These are phyloP conservation scores for Datnioides undecimradiatus DNA, from an alignment of 2,113 vertebrate species.

Conservation along the genomic window DNA sequence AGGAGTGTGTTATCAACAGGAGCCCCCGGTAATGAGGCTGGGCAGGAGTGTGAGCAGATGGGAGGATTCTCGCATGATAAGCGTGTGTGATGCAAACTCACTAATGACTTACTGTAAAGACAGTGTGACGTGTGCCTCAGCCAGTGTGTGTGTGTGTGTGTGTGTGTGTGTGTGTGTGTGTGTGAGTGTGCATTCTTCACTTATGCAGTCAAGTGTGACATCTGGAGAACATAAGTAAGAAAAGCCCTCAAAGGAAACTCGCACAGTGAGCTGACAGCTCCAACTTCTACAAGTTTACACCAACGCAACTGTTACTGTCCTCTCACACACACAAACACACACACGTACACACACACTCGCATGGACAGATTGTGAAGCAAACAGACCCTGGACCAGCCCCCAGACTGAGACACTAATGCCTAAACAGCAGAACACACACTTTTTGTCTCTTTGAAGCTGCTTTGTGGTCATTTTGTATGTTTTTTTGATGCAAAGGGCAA, in stretches of 20 bases:
- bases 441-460: no score
- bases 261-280: slow-evolving; percentile 20
- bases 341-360: slow-evolving; percentile 2
- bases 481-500: no score
- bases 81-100: slow-evolving; percentile 61
- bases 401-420: background rate
- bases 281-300: slow-evolving; percentile 20
- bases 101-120: slow-evolving; percentile 63
- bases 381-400: background rate
- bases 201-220: slow-evolving; percentile 56
- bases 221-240: slow-evolving; percentile 52
- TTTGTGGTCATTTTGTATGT: background rate
- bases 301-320: background rate
- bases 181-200: slow-evolving; percentile 14
- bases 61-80: slow-evolving; percentile 63
- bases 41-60: slow-evolving; percentile 63
- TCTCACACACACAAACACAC: background rate
- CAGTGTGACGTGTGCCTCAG: slow-evolving; percentile 40
- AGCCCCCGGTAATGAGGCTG: slow-evolving; percentile 62
- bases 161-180: slow-evolving; percentile 27
- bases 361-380: background rate
- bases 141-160: background rate
- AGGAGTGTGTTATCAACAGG: slow-evolving; percentile 53
- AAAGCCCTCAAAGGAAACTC: slow-evolving; percentile 26
- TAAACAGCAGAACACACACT: background rate